A percentile compares a stretch with the other conserved stretches of the same genome.
Conservation (phyloP, 1,140 invertebrate genomes). For the Trissolcus basalis region DNA sequence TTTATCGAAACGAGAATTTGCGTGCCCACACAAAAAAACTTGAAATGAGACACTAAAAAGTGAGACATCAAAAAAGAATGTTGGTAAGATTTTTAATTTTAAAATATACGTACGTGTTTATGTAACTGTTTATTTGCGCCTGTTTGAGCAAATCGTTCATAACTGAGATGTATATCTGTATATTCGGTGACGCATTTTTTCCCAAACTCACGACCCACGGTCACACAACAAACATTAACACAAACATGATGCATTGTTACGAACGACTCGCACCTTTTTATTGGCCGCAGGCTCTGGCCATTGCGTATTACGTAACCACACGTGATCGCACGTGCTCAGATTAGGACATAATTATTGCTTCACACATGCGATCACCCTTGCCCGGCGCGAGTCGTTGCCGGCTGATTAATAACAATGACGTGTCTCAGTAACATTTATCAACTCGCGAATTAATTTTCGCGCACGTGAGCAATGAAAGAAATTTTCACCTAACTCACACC, state of each 20-base stretch:
- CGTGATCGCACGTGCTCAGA: slow-evolving; percentile 53
- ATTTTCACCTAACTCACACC: slow-evolving; percentile 46
- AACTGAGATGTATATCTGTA: too few relatives aligned
- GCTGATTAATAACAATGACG: slow-evolving; percentile 54
- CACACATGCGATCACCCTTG: slow-evolving; percentile 32
- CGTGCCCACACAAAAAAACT: too few relatives aligned
- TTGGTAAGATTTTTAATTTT: too few relatives aligned
- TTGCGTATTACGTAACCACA: slow-evolving; percentile 45
- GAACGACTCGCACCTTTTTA: slow-evolving; percentile 25
- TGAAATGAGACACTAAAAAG: too few relatives aligned
- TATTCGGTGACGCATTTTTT: neutral
- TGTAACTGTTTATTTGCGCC: too few relatives aligned
- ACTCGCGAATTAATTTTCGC: slow-evolving; percentile 53
- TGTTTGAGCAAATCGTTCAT: too few relatives aligned
- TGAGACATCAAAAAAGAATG: too few relatives aligned
- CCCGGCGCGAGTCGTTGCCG: slow-evolving; percentile 1
- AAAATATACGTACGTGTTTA: too few relatives aligned
- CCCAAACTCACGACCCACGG: slow-evolving; percentile 9
- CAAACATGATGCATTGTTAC: neutral
- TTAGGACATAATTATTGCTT: slow-evolving; percentile 54
- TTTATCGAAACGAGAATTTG: too few relatives aligned
- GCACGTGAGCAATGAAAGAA: slow-evolving; percentile 57
- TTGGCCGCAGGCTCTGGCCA: slow-evolving; percentile 24
- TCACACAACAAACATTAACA: slow-evolving; percentile 13
- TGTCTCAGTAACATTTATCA: slow-evolving; percentile 53